Percentiles rank a stretch among this genome's conserved stretches.
Evolutionary conservation across 2,113 vertebrate species (phyloP).

Genomic region (Camelus bactrianus): DNA sequence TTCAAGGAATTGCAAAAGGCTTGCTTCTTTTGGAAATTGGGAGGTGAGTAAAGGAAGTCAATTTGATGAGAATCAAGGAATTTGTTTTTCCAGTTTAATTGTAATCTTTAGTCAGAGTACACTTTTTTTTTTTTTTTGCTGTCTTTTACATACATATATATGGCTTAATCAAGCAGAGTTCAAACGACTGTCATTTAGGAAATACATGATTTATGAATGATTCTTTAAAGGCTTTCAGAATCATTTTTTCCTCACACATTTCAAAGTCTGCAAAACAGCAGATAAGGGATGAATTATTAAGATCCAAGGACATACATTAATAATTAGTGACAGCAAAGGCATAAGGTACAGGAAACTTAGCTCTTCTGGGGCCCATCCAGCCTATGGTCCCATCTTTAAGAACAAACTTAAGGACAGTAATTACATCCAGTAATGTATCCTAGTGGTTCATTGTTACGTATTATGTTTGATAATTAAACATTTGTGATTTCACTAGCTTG

Average conservation of each 20-base stretch:
- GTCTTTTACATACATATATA: conserved; percentile 30
- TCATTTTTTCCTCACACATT: not conserved
- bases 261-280: conserved; percentile 28
- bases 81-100: conserved; percentile 20
- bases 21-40: conserved; percentile 44
- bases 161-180: conserved; percentile 51
- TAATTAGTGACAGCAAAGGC: not conserved
- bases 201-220: conserved; percentile 12
- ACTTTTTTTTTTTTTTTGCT: not conserved
- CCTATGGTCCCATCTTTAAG: not conserved
- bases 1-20: conserved; percentile 38
- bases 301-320: conserved; percentile 3
- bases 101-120: conserved; percentile 47
- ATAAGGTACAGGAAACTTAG: not conserved
- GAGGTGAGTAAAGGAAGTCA: conserved; percentile 12
- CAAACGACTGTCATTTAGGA: conserved; percentile 43
- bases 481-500: conserved; percentile 51
- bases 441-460: not conserved
- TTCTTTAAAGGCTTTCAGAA: conserved; percentile 35
- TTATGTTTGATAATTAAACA: conserved; percentile 6
- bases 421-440: conserved; percentile 18
- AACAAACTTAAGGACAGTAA: not conserved
- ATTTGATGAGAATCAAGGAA: conserved; percentile 36
- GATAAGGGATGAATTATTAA: conserved; percentile 1
- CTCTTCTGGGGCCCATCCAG: not conserved